Evolutionary conservation across 92 coral and sea anemone species (phyloP).

Genomic region (Siderastrea siderea): DNA sequence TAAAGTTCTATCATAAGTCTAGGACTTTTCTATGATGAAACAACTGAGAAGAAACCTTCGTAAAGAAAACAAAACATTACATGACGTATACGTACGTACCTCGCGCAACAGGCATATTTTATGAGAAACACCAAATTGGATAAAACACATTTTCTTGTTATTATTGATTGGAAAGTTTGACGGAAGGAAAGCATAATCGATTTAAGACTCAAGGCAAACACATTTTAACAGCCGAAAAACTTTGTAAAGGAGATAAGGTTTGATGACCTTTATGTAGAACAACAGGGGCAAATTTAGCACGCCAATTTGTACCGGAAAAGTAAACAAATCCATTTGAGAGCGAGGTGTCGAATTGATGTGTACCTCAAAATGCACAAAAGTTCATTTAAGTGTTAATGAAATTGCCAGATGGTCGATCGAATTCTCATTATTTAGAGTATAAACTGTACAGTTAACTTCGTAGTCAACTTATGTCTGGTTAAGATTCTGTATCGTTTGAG

Average conservation of each 20-base stretch:
- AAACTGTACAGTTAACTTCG: not conserved
- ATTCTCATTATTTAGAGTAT: no score
- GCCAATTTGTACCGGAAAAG: slow-evolving; percentile 16
- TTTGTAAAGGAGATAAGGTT: not conserved
- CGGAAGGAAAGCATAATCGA: not conserved
- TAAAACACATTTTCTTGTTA: not conserved
- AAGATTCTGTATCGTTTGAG: not conserved
- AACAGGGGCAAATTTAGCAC: not conserved
- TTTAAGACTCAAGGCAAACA: not conserved
- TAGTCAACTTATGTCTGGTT: not conserved
- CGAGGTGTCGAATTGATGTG: slow-evolving; percentile 1
- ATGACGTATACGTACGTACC: not conserved
- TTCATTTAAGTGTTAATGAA: slow-evolving; percentile 22
- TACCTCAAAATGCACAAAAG: not conserved
- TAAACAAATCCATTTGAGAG: slow-evolving; percentile 10
- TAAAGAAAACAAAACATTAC: slow-evolving; percentile 3
- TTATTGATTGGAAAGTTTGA: not conserved
- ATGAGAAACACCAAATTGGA: not conserved
- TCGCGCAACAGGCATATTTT: slow-evolving; percentile 7
- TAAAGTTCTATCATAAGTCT: no score
- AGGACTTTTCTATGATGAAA: no score
- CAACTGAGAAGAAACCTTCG: not conserved
- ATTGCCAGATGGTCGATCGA: slow-evolving; percentile 6
- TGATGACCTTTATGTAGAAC: slow-evolving; percentile 4
- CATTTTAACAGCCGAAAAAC: not conserved